Conservation (phyloP, 2,888 invertebrate genomes). For the Tachystola acroxantha region DNA sequence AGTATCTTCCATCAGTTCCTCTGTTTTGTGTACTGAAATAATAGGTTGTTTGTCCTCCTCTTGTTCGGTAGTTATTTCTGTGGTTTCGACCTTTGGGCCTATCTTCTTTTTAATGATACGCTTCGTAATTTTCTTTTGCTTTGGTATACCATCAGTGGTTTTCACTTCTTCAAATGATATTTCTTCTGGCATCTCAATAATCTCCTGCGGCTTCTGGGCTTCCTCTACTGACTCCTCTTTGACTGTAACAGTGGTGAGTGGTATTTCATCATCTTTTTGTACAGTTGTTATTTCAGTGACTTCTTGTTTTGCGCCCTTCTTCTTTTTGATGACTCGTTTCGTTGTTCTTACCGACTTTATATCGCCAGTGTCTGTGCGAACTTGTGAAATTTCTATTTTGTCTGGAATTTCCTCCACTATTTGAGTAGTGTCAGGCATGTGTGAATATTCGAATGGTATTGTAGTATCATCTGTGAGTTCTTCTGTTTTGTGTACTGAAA, state of each 20-base stretch:
- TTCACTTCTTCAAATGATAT: constrained; percentile 14
- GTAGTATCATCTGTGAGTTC: constrained; percentile 23
- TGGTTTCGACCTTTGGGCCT: constrained; percentile 31
- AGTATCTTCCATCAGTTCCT: constrained; percentile 22
- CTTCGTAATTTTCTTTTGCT: constrained; percentile 17
- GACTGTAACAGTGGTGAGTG: constrained; percentile 15
- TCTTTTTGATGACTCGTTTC: constrained; percentile 20
- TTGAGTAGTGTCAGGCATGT: constrained; percentile 25
- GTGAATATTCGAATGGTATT: constrained; percentile 5
- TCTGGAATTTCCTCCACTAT: constrained; percentile 14
- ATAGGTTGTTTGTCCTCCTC: constrained; percentile 61
- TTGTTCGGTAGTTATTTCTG: constrained; percentile 48
- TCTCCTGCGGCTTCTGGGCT: constrained; percentile 28
- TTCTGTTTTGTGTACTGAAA: constrained; percentile 41
- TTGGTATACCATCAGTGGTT: constrained; percentile 15
- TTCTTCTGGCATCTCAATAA: constrained; percentile 22
- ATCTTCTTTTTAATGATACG: constrained; percentile 48
- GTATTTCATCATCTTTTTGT: constrained; percentile 20
- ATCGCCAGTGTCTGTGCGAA: constrained; percentile 25
- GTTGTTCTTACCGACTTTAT: constrained; percentile 21
- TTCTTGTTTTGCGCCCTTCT: constrained; percentile 20
- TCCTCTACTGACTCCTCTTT: constrained; percentile 19
- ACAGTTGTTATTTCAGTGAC: constrained; percentile 20
- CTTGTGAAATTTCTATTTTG: constrained; percentile 12
- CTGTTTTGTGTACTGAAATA: constrained; percentile 42